Percentiles rank a stretch among this genome's conserved stretches.
phyloP scores from a whole-genome alignment of 2,113 vertebrate genomes.

The Petaurus breviceps region DNA sequence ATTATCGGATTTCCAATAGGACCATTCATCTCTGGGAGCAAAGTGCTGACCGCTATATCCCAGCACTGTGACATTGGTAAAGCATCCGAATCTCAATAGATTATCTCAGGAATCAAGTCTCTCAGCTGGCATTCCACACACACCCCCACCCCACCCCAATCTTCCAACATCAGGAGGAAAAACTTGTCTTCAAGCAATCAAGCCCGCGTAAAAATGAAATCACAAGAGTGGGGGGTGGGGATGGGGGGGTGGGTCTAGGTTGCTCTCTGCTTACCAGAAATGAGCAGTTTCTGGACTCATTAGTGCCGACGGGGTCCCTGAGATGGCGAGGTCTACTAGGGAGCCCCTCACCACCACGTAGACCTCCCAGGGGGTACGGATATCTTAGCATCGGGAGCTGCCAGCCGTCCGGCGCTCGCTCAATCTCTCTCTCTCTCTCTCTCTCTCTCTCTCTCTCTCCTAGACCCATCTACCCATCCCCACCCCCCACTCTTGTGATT shows the following conservation, averaged over 20 bases:
- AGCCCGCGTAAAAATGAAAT: slow-evolving; percentile 87
- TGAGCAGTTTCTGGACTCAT: slow-evolving; percentile 96
- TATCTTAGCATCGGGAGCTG: slow-evolving; percentile 95
- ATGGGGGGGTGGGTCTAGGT: slow-evolving; percentile 72
- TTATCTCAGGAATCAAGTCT: slow-evolving; percentile 83
- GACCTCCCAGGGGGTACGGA: slow-evolving; percentile 97
- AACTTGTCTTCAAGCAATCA: slow-evolving; percentile 87
- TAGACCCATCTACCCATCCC: slow-evolving; percentile 74
- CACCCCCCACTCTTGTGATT: slow-evolving; percentile 77
- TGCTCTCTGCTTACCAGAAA: slow-evolving; percentile 94
- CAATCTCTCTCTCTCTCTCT: background rate
- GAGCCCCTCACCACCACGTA: slow-evolving; percentile 95
- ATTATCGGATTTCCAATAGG: slow-evolving; percentile 85
- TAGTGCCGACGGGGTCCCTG: slow-evolving; percentile 94
- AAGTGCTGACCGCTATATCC: slow-evolving; percentile 82
- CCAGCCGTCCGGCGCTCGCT: slow-evolving; percentile 84
- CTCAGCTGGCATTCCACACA: slow-evolving; percentile 72
- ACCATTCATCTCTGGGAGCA: slow-evolving; percentile 84
- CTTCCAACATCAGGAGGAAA: slow-evolving; percentile 83
- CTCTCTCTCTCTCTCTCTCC: background rate
- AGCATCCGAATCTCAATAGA: slow-evolving; percentile 84
- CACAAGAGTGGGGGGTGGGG: slow-evolving; percentile 70
- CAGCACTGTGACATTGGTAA: slow-evolving; percentile 82
- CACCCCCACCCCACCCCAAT: slow-evolving; percentile 62
- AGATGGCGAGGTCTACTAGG: slow-evolving; percentile 95